Base-by-base conservation (phyloP, 1,140 invertebrate genomes). In the Temnothorax nylanderi region DNA sequence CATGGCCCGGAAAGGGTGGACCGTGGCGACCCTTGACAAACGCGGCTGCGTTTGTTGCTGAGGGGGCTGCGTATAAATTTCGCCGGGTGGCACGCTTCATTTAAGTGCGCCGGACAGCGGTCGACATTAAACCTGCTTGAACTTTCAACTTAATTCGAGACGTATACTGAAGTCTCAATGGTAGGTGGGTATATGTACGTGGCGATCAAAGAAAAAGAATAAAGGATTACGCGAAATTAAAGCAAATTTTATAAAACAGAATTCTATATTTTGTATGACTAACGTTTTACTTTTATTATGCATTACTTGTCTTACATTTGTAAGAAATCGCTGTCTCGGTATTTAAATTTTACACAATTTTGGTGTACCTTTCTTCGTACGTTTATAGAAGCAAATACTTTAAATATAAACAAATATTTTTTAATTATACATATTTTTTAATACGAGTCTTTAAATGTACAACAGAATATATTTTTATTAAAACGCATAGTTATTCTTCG, bases 41-140 rank as follows among this genome's bases (percentile, higher is more conserved):
- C 58, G 78, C 60, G 32, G 21, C 13, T 10, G 47, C 72, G 74
- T 51, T 34, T 51, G 74, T 84, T 64, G 58, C 60, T 10, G 54
- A 41, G 18, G 47, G 82, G 58, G 32, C 67, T 37, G 54, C 41
- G 67, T 82, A 82, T 82, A 82, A 82, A 82, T 82, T 82, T 82
- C 54, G 26, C 18, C 54, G 54, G 80, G n/a, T 72, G 67, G 80
- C 69, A 82, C 80, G 67, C 80, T 82, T 74, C 67, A 74, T 82
- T 82, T 82, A 82, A 82, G 80, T 74, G 41, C 67, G 41, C 41
- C 26, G 67, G 80, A 82, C 67, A 82, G 51, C 41, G 54, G 41
- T 72, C 80, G 56, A 41, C 18, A 32, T 60, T 82, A 82, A 47
- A 74, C 41, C 41, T 67, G 67, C 54, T 72, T 72, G 6, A 82